phyloP scores from a whole-genome alignment of 2,113 vertebrate species.

The Probosciger aterrimus region DNA sequence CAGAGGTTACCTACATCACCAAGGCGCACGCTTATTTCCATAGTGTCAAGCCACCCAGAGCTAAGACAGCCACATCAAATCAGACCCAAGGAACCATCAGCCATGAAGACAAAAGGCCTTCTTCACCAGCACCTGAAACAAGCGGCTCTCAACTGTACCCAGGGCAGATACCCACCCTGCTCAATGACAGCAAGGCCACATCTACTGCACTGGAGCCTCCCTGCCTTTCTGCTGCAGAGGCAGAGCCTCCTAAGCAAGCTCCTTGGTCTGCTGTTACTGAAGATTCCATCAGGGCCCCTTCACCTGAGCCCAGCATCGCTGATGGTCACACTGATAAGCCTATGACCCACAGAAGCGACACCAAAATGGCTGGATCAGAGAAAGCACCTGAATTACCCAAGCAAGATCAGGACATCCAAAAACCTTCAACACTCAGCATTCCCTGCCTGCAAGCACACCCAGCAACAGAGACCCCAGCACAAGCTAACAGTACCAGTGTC shows the following conservation, averaged over 20 bases:
- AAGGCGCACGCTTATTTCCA: conserved; percentile 18
- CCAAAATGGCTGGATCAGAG: neutral
- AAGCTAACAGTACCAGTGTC: neutral
- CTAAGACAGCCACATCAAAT: neutral
- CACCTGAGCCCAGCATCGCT: neutral
- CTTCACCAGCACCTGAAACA: neutral
- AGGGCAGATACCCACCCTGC: neutral
- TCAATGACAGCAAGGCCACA: neutral
- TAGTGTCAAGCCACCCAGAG: neutral
- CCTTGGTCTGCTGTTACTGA: neutral
- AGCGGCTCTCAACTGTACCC: neutral
- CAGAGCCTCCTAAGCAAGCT: neutral
- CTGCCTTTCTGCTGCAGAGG: neutral
- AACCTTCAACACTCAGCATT: neutral
- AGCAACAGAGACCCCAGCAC: neutral
- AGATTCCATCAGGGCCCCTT: neutral
- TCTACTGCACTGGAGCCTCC: neutral
- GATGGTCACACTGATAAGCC: conserved; percentile 26
- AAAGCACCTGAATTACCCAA: neutral
- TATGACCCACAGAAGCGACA: conserved; percentile 21
- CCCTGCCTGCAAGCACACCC: neutral
- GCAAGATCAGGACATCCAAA: neutral
- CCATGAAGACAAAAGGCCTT: neutral
- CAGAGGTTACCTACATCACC: neutral
- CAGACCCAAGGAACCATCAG: neutral